phyloP scores from a whole-genome alignment of 2,113 vertebrate genomes.

The Eclectus roratus region DNA sequence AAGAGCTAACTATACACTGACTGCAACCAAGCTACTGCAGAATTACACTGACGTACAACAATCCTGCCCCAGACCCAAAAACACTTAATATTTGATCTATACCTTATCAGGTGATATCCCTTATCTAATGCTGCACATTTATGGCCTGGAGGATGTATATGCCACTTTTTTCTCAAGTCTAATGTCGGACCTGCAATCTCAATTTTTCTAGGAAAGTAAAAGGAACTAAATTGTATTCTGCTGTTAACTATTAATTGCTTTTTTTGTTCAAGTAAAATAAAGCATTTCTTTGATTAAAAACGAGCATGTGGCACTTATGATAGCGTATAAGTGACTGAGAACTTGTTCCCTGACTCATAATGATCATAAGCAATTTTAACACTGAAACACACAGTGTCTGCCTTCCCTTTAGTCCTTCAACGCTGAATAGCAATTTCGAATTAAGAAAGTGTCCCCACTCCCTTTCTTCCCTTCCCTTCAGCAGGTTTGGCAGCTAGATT shows the following conservation, averaged over 20 bases:
- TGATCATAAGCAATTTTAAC: not conserved
- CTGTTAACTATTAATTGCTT: not conserved
- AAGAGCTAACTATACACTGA: not conserved
- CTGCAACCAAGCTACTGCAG: not conserved
- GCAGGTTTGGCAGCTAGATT: not conserved
- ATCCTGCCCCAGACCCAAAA: not conserved
- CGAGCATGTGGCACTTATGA: not conserved
- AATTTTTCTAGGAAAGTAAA: not conserved
- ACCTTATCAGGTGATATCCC: not conserved
- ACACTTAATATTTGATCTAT: not conserved
- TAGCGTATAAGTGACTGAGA: not conserved
- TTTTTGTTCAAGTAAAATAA: not conserved
- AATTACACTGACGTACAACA: not conserved
- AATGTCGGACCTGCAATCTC: not conserved
- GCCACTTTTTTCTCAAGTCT: not conserved
- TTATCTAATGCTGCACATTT: not conserved
- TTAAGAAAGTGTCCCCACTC: not conserved
- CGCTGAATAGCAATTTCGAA: not conserved
- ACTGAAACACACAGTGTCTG: not conserved
- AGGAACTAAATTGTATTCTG: not conserved
- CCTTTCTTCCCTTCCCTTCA: not conserved
- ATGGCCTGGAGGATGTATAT: not conserved
- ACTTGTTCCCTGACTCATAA: not conserved
- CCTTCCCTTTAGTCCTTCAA: not conserved
- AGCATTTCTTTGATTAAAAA: constrained; percentile 21